phyloP scores from a whole-genome alignment of 2,888 invertebrate genomes.

The Belgica antarctica region DNA sequence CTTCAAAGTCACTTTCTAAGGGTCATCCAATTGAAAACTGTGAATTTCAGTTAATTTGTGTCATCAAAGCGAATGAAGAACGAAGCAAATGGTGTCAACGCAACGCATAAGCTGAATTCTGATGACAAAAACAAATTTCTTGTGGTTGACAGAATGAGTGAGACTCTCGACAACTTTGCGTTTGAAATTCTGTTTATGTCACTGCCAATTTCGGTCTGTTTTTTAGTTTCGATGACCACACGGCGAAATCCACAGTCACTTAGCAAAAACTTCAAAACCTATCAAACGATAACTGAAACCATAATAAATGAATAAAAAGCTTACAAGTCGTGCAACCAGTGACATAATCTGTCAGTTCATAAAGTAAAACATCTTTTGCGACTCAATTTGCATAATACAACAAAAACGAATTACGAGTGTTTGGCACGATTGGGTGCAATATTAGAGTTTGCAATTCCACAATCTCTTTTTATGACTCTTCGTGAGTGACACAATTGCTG shows the following conservation, averaged over 20 bases:
- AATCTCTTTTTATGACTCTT: slow-evolving; percentile 23
- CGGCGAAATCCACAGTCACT: neutral
- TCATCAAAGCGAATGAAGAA: neutral
- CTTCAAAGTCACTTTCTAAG: too few species aligned
- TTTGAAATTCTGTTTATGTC: neutral
- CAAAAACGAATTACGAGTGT: slow-evolving; percentile 32
- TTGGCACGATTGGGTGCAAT: neutral
- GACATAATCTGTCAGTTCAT: slow-evolving; percentile 36
- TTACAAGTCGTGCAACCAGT: neutral
- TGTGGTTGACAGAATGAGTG: neutral
- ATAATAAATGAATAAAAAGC: neutral
- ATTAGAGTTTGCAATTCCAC: neutral
- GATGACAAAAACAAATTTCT: neutral
- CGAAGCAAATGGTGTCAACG: neutral
- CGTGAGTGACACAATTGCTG: slow-evolving; percentile 35
- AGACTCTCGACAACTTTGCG: neutral
- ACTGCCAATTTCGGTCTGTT: slow-evolving; percentile 5
- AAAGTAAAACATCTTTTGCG: slow-evolving; percentile 18
- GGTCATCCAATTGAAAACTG: neutral
- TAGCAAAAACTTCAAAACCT: neutral
- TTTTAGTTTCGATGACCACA: neutral
- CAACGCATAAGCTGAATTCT: neutral
- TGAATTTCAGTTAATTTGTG: neutral
- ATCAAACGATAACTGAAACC: neutral
- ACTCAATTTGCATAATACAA: slow-evolving; percentile 34